Conservation (phyloP, 2,113 vertebrate species). For the Charina bottae region DNA sequence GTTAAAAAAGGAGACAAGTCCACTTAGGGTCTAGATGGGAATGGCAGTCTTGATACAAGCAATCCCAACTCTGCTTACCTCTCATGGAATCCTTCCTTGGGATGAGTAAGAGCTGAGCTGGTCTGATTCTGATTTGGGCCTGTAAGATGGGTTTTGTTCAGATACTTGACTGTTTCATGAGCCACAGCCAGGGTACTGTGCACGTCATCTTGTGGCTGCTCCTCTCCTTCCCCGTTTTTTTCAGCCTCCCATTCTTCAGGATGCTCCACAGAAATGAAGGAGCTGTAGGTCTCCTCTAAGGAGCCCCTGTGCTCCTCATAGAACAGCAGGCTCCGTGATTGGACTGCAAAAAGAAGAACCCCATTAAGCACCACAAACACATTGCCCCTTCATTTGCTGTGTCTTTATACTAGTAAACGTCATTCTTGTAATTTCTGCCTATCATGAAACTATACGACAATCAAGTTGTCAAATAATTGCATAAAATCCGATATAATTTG, state of each 20-base stretch:
- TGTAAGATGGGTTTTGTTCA: slow-evolving; percentile 76
- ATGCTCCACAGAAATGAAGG: slow-evolving; percentile 80
- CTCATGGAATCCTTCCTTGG: slow-evolving; percentile 74
- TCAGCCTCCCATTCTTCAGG: slow-evolving; percentile 80
- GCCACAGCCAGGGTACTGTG: slow-evolving; percentile 65
- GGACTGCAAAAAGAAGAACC: slow-evolving; percentile 79
- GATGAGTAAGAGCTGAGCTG: slow-evolving; percentile 72
- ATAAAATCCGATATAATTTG: background rate
- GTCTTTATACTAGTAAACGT: background rate
- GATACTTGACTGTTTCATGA: slow-evolving; percentile 81
- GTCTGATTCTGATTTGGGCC: slow-evolving; percentile 69
- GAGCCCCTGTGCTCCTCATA: slow-evolving; percentile 86
- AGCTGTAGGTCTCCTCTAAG: slow-evolving; percentile 81
- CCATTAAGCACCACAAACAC: slow-evolving; percentile 20
- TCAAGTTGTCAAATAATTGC: background rate
- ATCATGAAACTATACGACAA: background rate
- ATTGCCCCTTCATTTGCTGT: background rate
- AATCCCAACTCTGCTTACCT: slow-evolving; percentile 64
- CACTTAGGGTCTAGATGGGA: background rate
- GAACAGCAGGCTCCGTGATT: slow-evolving; percentile 95
- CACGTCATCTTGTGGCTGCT: slow-evolving; percentile 61
- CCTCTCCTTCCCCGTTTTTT: slow-evolving; percentile 67
- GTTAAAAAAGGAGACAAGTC: background rate
- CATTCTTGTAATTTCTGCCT: background rate
- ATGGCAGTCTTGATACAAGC: background rate